phyloP scores from a whole-genome alignment of 2,797 vertebrate species.

The Scolopax rusticola region DNA sequence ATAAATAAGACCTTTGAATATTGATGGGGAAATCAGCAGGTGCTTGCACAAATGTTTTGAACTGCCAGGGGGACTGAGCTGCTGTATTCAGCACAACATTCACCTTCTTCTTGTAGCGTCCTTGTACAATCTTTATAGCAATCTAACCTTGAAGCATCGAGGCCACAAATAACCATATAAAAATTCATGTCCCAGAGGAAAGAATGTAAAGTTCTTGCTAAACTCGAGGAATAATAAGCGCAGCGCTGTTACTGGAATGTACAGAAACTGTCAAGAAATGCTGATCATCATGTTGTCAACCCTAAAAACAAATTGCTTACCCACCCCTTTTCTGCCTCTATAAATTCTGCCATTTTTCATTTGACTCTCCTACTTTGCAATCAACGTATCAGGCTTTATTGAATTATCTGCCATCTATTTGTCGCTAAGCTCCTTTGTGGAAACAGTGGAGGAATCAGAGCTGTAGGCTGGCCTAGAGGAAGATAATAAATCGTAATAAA shows the following conservation, averaged over 20 bases:
- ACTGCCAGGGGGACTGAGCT: neutral
- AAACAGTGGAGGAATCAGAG: neutral
- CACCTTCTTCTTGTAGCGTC: neutral
- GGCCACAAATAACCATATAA: neutral
- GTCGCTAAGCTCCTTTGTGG: neutral
- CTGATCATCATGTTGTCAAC: neutral
- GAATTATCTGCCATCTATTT: neutral
- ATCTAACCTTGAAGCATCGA: neutral
- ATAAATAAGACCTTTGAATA: neutral
- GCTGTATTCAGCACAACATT: neutral
- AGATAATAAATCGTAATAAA: neutral
- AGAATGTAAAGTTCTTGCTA: neutral
- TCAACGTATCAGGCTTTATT: neutral
- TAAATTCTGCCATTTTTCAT: conserved; percentile 23
- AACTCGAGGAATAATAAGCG: neutral
- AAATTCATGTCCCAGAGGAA: neutral
- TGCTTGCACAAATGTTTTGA: neutral
- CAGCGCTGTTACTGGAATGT: neutral
- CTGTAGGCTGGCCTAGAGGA: neutral
- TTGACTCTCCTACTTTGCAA: neutral
- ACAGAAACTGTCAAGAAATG: neutral
- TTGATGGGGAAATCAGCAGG: neutral
- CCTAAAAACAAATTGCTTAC: neutral
- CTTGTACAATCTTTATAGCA: neutral
- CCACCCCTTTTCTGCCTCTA: neutral